A percentile compares a stretch with the other conserved stretches of the same genome.
Evolutionary conservation across 2,888 invertebrate genomes (phyloP).

Genomic region (Cryptus armator): DNA sequence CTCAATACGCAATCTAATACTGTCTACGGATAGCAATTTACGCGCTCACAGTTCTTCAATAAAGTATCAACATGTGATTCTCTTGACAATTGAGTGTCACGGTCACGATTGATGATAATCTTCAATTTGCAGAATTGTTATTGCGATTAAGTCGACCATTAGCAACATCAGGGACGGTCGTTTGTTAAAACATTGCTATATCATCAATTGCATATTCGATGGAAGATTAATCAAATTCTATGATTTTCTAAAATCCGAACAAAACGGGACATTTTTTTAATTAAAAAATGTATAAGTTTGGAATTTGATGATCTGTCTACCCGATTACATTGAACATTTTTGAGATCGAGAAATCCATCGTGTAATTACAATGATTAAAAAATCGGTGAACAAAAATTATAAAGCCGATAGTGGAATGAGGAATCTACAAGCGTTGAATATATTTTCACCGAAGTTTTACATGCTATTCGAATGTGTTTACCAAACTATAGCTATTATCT

Average conservation of each 20-base stretch:
- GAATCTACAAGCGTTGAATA: neutral
- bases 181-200: neutral
- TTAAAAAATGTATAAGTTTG: no score
- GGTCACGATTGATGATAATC: neutral
- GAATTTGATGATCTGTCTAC: no score
- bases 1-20: neutral
- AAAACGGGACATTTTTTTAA: no score
- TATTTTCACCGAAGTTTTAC: neutral
- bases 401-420: no score
- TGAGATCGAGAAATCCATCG: no score
- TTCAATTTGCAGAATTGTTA: neutral
- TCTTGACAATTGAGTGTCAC: neutral
- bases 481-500: neutral
- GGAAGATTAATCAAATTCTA: neutral
- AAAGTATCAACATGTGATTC: neutral
- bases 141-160: neutral
- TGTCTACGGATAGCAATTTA: neutral
- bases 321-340: no score
- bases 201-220: neutral
- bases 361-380: neutral
- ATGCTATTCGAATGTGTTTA: neutral
- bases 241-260: neutral
- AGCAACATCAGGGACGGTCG: neutral
- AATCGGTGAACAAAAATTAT: neutral
- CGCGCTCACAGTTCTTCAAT: neutral